Evolutionary conservation across 2,113 vertebrate genomes (phyloP), one percentile per base, ranked within the genome.

Genomic region (Hemibagrus wyckioides): DNA sequence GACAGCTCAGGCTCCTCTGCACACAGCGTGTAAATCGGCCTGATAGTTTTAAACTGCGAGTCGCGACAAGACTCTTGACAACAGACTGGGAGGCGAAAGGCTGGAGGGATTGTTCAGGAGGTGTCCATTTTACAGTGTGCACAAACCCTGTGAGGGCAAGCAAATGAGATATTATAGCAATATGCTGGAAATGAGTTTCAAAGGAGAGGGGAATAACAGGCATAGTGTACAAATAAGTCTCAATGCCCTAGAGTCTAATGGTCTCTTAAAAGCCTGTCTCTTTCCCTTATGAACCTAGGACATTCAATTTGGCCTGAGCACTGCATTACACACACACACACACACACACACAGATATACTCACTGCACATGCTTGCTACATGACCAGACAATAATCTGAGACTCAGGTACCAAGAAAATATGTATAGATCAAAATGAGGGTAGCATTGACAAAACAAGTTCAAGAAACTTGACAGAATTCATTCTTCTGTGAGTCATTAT

Each of bases 261-360:
- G 87, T 75, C 52, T 81, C 85, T 88, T 88, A 89, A 88, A 89
- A 91, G 88, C 82, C 85, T 88, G 88, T 88, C 88, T 87, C 67
- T 73, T 73, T 67, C 86, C 56, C 65, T 85, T 44, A 85, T 63
- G 85, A 88, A 85, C 82, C 71, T 69, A 77, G 77, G 65, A 82
- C 76, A 77, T 90, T 90, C 85, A 85, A 88, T 90, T 88, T 85
- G 48, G 76, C 82, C 79, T n/a, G 48, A 23, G 48, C 44, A 41
- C 56, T 87, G 87, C 77, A 85, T 88, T 54, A 86, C 28, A 61
- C 30, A 50, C 41, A 63, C 30, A 63, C 39, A 50, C 30, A 79
- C 33, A 84, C 41, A 82, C 17, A 36, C 23, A 56, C 65, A 69
- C 30, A 41, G 5, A 84, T 48, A 57, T 13, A 21, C 25, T 48